These are phyloP conservation scores for Cryptocheilus praepositus DNA, from an alignment of 2,888 invertebrate species.

Conservation along the genomic window DNA sequence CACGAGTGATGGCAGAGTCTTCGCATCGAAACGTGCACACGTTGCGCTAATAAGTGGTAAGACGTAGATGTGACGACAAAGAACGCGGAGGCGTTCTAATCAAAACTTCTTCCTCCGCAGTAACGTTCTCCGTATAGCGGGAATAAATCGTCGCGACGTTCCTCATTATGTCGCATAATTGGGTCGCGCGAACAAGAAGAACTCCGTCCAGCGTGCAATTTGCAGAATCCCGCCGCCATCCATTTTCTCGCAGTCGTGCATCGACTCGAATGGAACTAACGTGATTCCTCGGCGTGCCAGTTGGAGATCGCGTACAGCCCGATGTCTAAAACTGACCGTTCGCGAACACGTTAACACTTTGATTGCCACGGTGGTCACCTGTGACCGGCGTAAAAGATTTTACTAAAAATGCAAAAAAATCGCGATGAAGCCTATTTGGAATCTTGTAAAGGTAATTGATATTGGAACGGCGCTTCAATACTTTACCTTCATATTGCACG, in stretches of 20 bases:
- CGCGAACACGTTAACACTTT: too few relatives aligned
- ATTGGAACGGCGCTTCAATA: too few relatives aligned
- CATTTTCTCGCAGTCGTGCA: slow-evolving; percentile 9
- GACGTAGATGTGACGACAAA: neutral
- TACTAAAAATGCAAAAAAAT: too few relatives aligned
- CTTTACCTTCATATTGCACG: too few relatives aligned
- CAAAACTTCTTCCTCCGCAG: slow-evolving; percentile 7
- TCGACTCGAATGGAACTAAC: neutral
- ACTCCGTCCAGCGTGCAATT: slow-evolving; percentile 34
- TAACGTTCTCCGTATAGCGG: neutral
- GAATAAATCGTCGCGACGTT: slow-evolving; percentile 35
- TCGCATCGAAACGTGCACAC: too few relatives aligned
- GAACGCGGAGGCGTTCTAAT: slow-evolving; percentile 3
- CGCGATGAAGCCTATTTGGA: too few relatives aligned
- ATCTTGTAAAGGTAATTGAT: too few relatives aligned
- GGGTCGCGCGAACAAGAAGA: slow-evolving; percentile 32
- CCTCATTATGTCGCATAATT: slow-evolving; percentile 40
- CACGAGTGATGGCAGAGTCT: too few relatives aligned
- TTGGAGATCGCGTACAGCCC: neutral
- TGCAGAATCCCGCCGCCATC: slow-evolving; percentile 31
- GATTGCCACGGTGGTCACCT: too few relatives aligned
- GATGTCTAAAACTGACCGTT: slow-evolving; percentile 2
- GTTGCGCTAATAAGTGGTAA: too few relatives aligned
- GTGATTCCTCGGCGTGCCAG: neutral
- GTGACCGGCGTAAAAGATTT: too few relatives aligned